Evolutionary conservation across 2,888 invertebrate species (phyloP), one percentile per base, ranked within the genome.

Genomic region (Glyphotaelius pellucidus): DNA sequence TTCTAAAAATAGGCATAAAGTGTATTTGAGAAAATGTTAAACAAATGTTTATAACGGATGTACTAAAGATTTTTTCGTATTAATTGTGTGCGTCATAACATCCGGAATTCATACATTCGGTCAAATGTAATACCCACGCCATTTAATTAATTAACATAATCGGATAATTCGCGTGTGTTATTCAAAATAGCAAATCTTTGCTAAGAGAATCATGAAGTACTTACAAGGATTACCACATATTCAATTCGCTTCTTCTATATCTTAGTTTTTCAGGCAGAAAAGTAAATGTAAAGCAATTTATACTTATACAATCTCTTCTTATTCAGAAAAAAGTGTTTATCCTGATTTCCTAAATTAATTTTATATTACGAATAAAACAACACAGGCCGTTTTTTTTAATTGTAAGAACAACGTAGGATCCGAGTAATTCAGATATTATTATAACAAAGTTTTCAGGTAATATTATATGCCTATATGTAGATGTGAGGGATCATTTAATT

Each of bases 1-100:
- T n/a, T n/a, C 52, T 67, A 87, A 87, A 87, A 88, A 88, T 79
- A n/a, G 15, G 15, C 31, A 52, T 67, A 32, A 47, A 88, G 31
- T 88, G 88, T 79, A 88, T 35, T 31, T 79, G 88, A 52, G 14
- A 88, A 12, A 67, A 88, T 67, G 35, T 25, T 15, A 19, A 32
- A 87, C 31, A n/a, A 12, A 14, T 31, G 9, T 85, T 85, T 85
- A 86, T 86, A n/a, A 42, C 35, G 86, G 35, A 86, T 25, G 42
- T 47, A 42, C 11, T 35, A 42, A 42, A 42, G 86, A 38, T 47
- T 86, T 86, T 42, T 25, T 30, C 3, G 7, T 14, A 38, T 30
- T 42, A 30, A n/a, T 47, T n/a, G 30, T 86, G 47, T 38, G n/a
- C 30, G n/a, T n/a, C 15, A 42, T 25, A 35, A 86, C 86, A 86